Evolutionary conservation across 2,888 invertebrate species (phyloP), one percentile per base, ranked within the genome.

Genomic region (Neocrepidodera transversa): DNA sequence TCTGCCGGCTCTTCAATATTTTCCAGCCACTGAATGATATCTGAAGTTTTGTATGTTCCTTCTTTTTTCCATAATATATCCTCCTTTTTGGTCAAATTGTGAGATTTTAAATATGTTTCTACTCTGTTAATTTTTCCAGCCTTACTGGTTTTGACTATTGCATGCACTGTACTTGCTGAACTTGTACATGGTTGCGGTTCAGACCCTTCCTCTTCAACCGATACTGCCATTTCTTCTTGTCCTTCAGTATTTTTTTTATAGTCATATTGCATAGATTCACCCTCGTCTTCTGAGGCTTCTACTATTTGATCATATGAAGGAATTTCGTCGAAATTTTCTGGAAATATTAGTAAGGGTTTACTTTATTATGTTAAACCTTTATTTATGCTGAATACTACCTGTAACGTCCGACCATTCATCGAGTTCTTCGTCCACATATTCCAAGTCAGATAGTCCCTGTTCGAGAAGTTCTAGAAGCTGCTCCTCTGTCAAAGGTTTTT

Each of bases 321-420:
- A 38, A 16, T 38, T 38, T 38, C 36, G 8, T 38, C 36, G 36
- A 36, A 36, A 36, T 36, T 36, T 36, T 36, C 36, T 36, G 36
- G 36, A 36, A 36, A 36, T 36, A 36, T 36, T 36, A 36, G 36
- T 36, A 36, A n/a, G n/a, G n/a, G n/a, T n/a, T n/a, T n/a, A n/a
- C n/a, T 32, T 32, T 32, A 32, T 32, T 32, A 32, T 32, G 32
- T 32, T 32, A 32, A 32, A 32, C 32, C 32, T 32, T 32, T 32
- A 32, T 32, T 32, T 32, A 32, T 32, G 32, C 32, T 32, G 7
- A 32, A 32, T 32, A 32, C 32, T 32, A 32, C 32, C 32, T 32
- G 8, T 10, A 7, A 28, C n/a, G n/a, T n/a, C n/a, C n/a, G n/a
- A n/a, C n/a, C n/a, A n/a, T n/a, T n/a, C n/a, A n/a, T n/a, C n/a